Conservation (phyloP, 35 echinoderm and acorn worm genomes). For the Ptychodera flava region DNA sequence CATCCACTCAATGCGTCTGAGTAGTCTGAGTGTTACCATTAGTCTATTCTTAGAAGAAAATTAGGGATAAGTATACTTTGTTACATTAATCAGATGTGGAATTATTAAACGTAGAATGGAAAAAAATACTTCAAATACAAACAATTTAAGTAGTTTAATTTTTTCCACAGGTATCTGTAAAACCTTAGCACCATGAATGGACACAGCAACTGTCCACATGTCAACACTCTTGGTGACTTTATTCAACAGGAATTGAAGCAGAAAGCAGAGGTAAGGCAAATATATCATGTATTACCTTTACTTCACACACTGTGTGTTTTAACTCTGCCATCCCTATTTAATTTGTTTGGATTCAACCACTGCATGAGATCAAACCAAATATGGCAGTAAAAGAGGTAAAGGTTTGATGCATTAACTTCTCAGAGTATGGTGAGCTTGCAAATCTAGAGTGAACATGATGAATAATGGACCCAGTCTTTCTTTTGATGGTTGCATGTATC, state of each 20-base stretch:
- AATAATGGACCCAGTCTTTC: neutral
- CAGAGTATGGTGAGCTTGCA: too few relatives aligned
- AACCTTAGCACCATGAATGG: neutral
- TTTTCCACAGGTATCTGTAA: neutral
- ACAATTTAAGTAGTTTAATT: neutral
- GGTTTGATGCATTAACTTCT: neutral
- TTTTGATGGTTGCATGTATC: too few relatives aligned
- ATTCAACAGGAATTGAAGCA: neutral
- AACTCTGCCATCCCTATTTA: too few relatives aligned
- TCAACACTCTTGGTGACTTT: neutral
- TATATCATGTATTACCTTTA: neutral
- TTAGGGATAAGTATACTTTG: neutral
- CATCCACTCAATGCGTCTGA: too few relatives aligned
- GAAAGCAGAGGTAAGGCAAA: neutral
- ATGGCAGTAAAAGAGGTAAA: neutral
- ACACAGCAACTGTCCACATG: neutral
- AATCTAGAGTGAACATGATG: too few relatives aligned
- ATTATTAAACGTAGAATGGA: neutral
- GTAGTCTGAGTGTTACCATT: neutral
- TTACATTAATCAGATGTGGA: neutral
- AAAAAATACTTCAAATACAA: neutral
- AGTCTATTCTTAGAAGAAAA: neutral
- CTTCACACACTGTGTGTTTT: neutral
- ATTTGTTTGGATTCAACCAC: neutral
- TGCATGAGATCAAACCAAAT: neutral